These are phyloP conservation scores for Buphagus erythrorhynchus DNA, from an alignment of 2,797 vertebrate species.

Conservation along the genomic window DNA sequence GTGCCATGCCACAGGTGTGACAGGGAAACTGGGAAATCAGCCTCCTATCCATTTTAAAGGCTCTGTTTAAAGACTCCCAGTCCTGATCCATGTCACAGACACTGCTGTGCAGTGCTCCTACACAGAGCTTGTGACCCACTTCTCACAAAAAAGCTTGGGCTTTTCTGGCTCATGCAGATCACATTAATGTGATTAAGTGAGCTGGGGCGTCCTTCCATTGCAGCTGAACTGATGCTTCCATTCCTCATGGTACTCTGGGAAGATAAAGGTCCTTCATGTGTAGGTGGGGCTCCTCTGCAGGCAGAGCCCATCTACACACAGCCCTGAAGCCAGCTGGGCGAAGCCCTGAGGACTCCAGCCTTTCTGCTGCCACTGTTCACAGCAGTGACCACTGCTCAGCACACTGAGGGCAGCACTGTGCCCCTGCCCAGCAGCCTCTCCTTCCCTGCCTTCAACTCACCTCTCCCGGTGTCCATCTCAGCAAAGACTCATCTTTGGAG, in stretches of 20 bases:
- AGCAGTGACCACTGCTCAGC: rapidly evolving
- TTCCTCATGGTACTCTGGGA: neutral
- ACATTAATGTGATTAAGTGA: neutral
- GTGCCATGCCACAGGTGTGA: neutral
- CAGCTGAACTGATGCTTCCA: neutral
- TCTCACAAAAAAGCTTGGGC: neutral
- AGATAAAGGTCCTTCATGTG: neutral
- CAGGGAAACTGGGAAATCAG: neutral
- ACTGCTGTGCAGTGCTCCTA: neutral
- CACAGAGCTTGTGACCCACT: neutral
- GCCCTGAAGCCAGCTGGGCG: neutral
- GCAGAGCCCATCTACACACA: neutral
- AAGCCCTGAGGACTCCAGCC: neutral
- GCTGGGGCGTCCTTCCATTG: neutral
- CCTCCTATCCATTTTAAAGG: neutral
- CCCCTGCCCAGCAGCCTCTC: neutral
- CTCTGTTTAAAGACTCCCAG: neutral
- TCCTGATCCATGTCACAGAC: neutral
- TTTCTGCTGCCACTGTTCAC: neutral
- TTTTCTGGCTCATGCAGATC: neutral
- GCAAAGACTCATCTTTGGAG: neutral
- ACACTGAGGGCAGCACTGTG: neutral
- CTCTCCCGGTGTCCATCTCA: neutral
- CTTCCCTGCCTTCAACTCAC: neutral
- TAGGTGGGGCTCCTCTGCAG: neutral